These are phyloP conservation scores for Fissipunctia ypsillon DNA, from an alignment of 2,888 invertebrate species.

Conservation along the genomic window DNA sequence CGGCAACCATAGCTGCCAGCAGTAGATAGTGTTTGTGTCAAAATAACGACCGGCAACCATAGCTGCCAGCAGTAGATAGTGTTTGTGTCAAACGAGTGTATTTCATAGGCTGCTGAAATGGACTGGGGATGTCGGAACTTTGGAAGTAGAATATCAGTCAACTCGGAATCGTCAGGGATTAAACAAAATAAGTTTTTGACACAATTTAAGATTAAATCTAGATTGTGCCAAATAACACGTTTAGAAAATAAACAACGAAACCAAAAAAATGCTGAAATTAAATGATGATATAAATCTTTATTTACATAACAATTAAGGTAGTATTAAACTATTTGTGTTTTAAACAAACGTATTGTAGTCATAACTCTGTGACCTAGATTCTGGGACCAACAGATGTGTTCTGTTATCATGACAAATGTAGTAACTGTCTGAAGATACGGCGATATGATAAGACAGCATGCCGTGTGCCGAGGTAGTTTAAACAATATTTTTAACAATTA, in stretches of 20 bases:
- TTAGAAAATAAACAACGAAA: conserved; percentile 2
- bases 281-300: conserved; percentile 4
- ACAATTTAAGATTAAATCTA: not conserved
- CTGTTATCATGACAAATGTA: conserved; percentile 54
- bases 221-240: not conserved
- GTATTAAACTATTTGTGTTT: conserved; percentile 27
- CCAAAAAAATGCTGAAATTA: not conserved
- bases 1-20: not conserved
- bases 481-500: not conserved
- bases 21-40: too few species aligned
- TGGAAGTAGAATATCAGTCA: too few species aligned
- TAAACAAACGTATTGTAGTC: conserved; percentile 13
- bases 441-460: conserved; percentile 33
- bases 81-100: too few species aligned
- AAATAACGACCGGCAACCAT: too few species aligned
- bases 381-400: conserved; percentile 28
- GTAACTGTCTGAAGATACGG: conserved; percentile 43
- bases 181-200: not conserved
- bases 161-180: too few species aligned
- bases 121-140: too few species aligned
- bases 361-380: conserved; percentile 58
- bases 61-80: not conserved
- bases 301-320: conserved; percentile 8
- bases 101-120: too few species aligned
- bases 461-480: not conserved